Percentiles rank a stretch among this genome's conserved stretches.
These are phyloP conservation scores for Zonotrichia leucophrys DNA, from an alignment of 2,113 vertebrate genomes.

Conservation along the genomic window DNA sequence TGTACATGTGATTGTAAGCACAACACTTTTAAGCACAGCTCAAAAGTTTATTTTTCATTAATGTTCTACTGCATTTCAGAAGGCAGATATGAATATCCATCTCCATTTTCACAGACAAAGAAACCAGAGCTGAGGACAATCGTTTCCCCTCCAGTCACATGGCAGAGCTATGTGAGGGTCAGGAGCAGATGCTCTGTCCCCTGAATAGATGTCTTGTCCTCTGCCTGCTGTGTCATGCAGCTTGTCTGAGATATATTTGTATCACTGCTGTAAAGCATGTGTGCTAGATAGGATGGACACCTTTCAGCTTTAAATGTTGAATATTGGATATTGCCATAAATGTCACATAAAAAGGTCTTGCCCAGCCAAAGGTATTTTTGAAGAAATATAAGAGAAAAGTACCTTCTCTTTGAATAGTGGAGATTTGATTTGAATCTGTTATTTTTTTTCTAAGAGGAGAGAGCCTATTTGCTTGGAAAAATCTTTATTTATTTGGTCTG, in stretches of 20 bases:
- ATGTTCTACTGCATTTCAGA: neutral
- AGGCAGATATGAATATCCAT: neutral
- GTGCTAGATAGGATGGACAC: neutral
- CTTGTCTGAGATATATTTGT: neutral
- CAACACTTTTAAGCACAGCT: neutral
- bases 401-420: neutral
- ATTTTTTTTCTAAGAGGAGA: neutral
- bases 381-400: neutral
- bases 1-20: neutral
- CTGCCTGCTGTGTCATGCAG: neutral
- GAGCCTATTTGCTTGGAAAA: neutral
- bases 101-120: neutral
- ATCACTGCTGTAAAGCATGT: neutral
- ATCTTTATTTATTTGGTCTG: neutral
- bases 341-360: neutral
- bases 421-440: neutral
- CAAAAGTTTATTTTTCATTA: neutral
- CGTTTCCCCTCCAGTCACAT: neutral
- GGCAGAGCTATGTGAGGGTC: neutral
- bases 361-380: neutral
- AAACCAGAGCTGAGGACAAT: neutral
- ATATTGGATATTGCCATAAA: neutral
- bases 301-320: neutral
- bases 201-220: neutral
- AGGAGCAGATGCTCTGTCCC: neutral